Conservation (phyloP, 2,888 invertebrate genomes). For the Oegoconia quadripuncta region DNA sequence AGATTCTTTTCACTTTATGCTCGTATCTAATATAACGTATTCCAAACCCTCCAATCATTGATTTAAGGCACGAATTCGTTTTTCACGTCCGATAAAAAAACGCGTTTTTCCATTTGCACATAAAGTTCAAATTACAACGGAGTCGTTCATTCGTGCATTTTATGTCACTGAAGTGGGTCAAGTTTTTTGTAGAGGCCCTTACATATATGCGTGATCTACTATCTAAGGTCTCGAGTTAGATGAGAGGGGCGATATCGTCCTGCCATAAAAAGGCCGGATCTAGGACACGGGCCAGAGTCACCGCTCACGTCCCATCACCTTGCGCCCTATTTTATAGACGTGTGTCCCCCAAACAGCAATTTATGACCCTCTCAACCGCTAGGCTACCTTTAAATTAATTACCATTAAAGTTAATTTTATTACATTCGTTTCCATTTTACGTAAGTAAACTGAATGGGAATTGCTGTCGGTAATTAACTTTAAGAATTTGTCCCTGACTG, state of each 20-base stretch:
- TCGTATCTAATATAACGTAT: no score
- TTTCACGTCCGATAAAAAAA: background rate
- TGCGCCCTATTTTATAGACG: constrained; percentile 62
- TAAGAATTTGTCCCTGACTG: background rate
- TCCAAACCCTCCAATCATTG: no score
- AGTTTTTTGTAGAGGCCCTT: constrained; percentile 49
- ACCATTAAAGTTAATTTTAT: constrained; percentile 27
- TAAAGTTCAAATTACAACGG: constrained; percentile 20
- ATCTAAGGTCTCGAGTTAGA: constrained; percentile 65
- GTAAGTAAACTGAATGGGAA: constrained; percentile 3
- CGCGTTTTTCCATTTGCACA: background rate
- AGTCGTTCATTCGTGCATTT: constrained; percentile 41
- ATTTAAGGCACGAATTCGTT: no score
- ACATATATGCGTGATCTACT: constrained; percentile 65
- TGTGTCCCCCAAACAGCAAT: constrained; percentile 61
- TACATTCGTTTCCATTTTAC: constrained; percentile 18
- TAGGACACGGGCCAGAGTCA: constrained; percentile 50
- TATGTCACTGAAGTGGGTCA: constrained; percentile 53
- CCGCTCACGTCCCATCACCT: constrained; percentile 55
- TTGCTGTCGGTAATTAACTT: constrained; percentile 5
- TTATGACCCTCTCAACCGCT: constrained; percentile 46
- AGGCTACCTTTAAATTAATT: constrained; percentile 39
- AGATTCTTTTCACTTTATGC: background rate
- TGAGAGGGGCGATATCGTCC: constrained; percentile 67
- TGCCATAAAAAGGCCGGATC: constrained; percentile 67